Base-by-base conservation (phyloP, 2,888 invertebrate species). In the Aphidoletes aphidimyza region DNA sequence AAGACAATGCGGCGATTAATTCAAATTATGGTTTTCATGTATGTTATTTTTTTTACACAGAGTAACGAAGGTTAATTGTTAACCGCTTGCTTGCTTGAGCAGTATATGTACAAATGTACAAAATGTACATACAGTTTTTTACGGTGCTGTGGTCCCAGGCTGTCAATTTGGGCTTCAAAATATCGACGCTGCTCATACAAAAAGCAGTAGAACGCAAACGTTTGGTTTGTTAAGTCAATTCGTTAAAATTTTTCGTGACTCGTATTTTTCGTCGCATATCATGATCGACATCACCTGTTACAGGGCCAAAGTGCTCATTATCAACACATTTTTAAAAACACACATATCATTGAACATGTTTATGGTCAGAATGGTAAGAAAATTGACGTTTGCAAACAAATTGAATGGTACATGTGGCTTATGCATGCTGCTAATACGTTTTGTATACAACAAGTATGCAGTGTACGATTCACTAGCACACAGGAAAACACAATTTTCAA, bases 261-360 rank as follows among this genome's bases (percentile, higher is more conserved):
- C 30, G 30, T 30, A 22, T 54, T 54, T 26, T 5, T 54, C 14
- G 69, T 69, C 34, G 11, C 69, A 34, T 69, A 14, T 69, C 69
- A 30, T 69, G 54, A 54, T 54, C 54, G 22, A 54, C 3, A 69
- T 34, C 69, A 69, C 54, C 22, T 54, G 54, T 54, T 22, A 22
- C 69, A 69, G 69, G 69, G 26, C 34, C 69, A 69, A 69, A 30
- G 34, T 69, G 30, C 34, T 69, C 30, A 69, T 30, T 69, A 69
- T 54, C 42, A n/a, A n/a, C n/a, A n/a, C n/a, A 19, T 19, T 17
- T 47, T 17, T 47, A 14, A 17, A 19, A 11, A 47, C 8, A 19
- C 30, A 0, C 11, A 30, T 69, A 30, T 69, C 34, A 34, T 11
- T 69, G 69, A 30, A 34, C 42, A 42, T 9, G 42, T 14, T 42